These are phyloP conservation scores for Andrena marginata DNA, from an alignment of 2,888 invertebrate genomes.

Conservation along the genomic window DNA sequence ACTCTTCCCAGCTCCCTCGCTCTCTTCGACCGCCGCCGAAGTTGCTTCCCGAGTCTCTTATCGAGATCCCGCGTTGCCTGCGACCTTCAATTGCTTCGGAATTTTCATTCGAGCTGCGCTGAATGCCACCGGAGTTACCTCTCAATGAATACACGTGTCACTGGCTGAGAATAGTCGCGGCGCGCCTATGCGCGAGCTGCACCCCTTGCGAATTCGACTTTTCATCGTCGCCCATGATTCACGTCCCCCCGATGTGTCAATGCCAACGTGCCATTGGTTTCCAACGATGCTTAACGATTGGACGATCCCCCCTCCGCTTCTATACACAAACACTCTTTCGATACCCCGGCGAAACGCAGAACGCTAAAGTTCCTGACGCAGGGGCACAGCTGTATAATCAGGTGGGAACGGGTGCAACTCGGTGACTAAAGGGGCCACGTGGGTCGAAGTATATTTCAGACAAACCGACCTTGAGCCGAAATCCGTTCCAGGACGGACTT, in stretches of 20 bases:
- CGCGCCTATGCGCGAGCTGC: slow-evolving; percentile 3
- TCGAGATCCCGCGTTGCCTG: not conserved
- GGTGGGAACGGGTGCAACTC: not conserved
- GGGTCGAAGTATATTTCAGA: not conserved
- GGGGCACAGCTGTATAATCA: no score
- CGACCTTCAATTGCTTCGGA: not conserved
- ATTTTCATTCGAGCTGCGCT: slow-evolving; percentile 3
- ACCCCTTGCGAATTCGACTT: not conserved
- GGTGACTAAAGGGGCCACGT: not conserved
- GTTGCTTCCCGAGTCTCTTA: no score
- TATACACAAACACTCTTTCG: no score
- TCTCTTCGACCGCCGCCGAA: not conserved
- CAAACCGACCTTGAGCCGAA: slow-evolving; percentile 34
- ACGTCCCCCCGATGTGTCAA: not conserved
- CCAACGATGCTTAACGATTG: not conserved
- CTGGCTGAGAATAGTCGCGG: slow-evolving; percentile 9
- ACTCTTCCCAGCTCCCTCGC: not conserved
- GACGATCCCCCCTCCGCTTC: no score
- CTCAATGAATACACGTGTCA: not conserved
- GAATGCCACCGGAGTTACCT: not conserved
- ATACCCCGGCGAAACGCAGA: no score
- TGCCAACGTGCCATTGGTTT: not conserved
- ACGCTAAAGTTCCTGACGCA: no score
- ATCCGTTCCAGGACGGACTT: slow-evolving; percentile 19
- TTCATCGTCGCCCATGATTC: slow-evolving; percentile 1